Percentiles rank a stretch among this genome's conserved stretches.
These are phyloP conservation scores for Coptodon rendalli DNA, from an alignment of 2,113 vertebrate species.

Conservation along the genomic window DNA sequence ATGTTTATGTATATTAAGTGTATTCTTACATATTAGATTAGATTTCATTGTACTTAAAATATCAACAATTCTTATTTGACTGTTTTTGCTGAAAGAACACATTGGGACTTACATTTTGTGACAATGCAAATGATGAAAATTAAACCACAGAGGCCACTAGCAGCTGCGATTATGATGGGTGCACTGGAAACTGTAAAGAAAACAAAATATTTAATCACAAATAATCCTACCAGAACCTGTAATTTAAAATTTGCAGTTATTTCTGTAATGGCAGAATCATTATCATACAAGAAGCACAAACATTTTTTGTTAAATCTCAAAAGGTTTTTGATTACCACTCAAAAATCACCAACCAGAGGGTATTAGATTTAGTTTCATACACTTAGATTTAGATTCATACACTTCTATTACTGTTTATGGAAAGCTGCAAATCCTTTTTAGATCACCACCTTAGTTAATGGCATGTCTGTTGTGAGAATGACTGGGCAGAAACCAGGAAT, in stretches of 20 bases:
- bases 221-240: fast-evolving
- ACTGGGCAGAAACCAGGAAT: not conserved
- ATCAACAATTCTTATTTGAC: no score
- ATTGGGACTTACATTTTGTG: fast-evolving
- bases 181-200: not conserved
- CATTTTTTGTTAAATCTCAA: not conserved
- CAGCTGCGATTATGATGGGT: not conserved
- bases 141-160: no score
- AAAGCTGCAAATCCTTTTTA: not conserved
- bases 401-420: not conserved
- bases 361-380: not conserved
- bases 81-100: not conserved
- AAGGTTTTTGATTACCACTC: not conserved
- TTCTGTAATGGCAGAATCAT: not conserved
- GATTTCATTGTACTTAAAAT: no score
- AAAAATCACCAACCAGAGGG: not conserved
- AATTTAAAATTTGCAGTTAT: not conserved
- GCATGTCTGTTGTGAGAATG: not conserved
- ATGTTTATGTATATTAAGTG: no score
- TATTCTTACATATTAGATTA: no score
- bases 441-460: fast-evolving
- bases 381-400: no score
- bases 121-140: not conserved
- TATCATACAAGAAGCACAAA: not conserved
- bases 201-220: not conserved